Evolutionary conservation across 2,113 vertebrate species (phyloP), one percentile per base, ranked within the genome.

Genomic region (Chaenogobius annularis): DNA sequence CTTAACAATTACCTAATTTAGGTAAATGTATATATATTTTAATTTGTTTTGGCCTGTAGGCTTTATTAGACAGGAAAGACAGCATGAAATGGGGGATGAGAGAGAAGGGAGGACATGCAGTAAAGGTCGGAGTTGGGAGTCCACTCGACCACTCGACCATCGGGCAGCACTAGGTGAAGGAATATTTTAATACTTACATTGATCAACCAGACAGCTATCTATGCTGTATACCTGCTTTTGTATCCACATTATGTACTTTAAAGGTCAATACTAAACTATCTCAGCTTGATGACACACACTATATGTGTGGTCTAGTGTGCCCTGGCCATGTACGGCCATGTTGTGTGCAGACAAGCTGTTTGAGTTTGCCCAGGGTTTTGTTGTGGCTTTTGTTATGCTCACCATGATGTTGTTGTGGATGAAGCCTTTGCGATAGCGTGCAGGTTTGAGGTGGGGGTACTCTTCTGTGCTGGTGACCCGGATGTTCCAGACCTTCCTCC

Each of bases 401-500:
- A 99, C 97, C 96, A 97, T 97, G 83, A 99, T 98, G 85, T 92
- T 94, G 85, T 90, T 97, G 91, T 98, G 96, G 85, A 96, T 93
- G 90, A 99, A 98, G 74, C 97, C 97, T 62, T 94, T 94, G 66
- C 97, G 95, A 55, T 98, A 95, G 44, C 97, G 91, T 1, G 97
- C 97, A 1, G 97, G 97, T 83, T 98, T 99, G 78, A 99, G 92
- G 80, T 98, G 97, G 5, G 97, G 97, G 72, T 98, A 99, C 74
- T 99, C 97, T 78, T 99, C 97, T 0, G 97, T 99, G 92, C 97
- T 98, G 83, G 97, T 98, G 84, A 97, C 96, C 88, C 92, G 91
- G 84, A 99, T 98, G 77, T 94, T 94, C 97, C 97, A 99, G 59
- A 97, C 96, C 44, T 94, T 96, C 78, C 96, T 97, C 97, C 97